These are phyloP conservation scores for Cyphomyrus discorhynchus DNA, from an alignment of 2,113 vertebrate genomes.

Conservation along the genomic window DNA sequence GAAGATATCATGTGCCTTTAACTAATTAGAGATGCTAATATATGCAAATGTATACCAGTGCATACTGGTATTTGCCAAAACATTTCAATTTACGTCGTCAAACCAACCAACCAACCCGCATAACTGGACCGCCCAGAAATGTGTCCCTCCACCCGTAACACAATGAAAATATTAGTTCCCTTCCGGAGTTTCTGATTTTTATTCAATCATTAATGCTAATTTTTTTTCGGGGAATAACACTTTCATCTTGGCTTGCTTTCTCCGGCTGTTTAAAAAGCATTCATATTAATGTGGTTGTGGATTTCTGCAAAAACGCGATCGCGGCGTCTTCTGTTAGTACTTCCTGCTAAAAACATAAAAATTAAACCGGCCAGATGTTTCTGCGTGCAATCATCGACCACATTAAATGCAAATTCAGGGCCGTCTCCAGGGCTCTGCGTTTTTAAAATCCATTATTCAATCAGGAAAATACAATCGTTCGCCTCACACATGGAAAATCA, in stretches of 20 bases:
- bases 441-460: conserved; percentile 16
- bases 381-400: conserved; percentile 4
- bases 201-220: not conserved
- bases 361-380: conserved; percentile 5
- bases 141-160: not conserved
- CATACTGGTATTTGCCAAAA: not conserved
- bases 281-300: not conserved
- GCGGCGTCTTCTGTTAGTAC: not conserved
- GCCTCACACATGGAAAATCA: not conserved
- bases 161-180: not conserved
- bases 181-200: not conserved
- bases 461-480: not conserved
- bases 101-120: not conserved
- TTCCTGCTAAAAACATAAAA: conserved; percentile 1
- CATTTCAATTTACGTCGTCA: not conserved
- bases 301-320: not conserved
- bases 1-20: not conserved
- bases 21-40: not conserved
- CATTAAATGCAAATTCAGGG: conserved; percentile 6
- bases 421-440: not conserved
- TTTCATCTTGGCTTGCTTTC: not conserved
- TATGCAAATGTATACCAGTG: not conserved
- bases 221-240: not conserved
- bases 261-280: not conserved
- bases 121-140: not conserved